Evolutionary conservation across 2,888 invertebrate genomes (phyloP), one percentile per base, ranked within the genome.

Genomic region (Meghimatium bilineatum): DNA sequence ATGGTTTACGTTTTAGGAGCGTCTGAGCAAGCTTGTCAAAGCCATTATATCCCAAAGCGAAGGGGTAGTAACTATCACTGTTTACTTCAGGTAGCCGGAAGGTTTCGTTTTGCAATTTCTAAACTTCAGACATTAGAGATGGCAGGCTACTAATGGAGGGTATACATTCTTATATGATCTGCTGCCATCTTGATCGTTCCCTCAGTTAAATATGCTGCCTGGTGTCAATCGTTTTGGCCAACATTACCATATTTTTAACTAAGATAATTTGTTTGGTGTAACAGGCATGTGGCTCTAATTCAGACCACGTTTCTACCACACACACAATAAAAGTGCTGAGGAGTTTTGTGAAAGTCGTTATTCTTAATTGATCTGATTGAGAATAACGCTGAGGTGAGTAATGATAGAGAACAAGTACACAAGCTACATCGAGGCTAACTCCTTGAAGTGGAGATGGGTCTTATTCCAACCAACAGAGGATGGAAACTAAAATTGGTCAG

Each of bases 141-240:
- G 78, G 36, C 78, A 78, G 8, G 67, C n/a, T 44, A 66, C 66
- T 78, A 78, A 78, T 78, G 78, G 77, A 34, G 66, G 66, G 44
- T n/a, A 10, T 38, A 36, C 6, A 38, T 17, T 6, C 10, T n/a
- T 10, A 10, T 74, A 52, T 32, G 78, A 78, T 78, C 38, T 32
- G 1, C 66, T 78, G 38, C 66, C 78, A 78, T 38, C 49, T 20
- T 66, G 78, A 36, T 63, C 66, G 44, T 14, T 66, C 32, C 29
- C 20, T 20, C 52, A 67, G 44, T 67, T 66, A 44, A 44, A 36
- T 52, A 29, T 74, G 74, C 49, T 78, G 32, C 34, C 23, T 44
- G 44, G 12, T 63, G 38, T 49, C 67, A 44, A 20, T 78, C 17
- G 29, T 29, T 66, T 66, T 8, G 44, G 1, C 38, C 5, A 34